A percentile compares a stretch with the other conserved stretches of the same genome.
These are phyloP conservation scores for Pituophis catenifer DNA, from an alignment of 2,113 vertebrate species.

Conservation along the genomic window DNA sequence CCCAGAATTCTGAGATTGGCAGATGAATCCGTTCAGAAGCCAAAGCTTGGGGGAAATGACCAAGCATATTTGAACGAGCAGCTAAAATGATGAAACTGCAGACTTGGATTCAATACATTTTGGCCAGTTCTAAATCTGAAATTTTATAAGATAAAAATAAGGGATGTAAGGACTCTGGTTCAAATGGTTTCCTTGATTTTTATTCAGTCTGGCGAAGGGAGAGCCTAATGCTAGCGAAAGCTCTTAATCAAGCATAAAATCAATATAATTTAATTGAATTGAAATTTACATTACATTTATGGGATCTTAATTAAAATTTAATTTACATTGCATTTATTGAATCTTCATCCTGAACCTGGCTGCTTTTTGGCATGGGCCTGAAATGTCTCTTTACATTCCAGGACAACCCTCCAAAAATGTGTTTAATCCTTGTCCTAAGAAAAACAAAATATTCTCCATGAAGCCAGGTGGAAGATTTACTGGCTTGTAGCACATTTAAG, in stretches of 20 bases:
- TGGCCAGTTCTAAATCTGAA: background rate
- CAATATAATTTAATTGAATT: background rate
- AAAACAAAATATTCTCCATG: background rate
- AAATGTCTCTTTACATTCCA: background rate
- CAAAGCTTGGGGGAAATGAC: background rate
- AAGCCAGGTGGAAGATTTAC: background rate
- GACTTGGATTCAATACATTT: background rate
- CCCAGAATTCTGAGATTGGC: background rate
- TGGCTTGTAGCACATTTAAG: background rate
- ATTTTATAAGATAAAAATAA: background rate
- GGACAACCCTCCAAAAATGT: background rate
- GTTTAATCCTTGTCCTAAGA: background rate
- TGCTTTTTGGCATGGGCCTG: background rate
- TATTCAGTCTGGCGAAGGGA: background rate
- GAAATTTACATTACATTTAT: background rate
- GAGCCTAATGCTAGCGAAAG: background rate
- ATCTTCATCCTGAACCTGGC: background rate
- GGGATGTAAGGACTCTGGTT: background rate
- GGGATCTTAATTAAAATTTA: background rate
- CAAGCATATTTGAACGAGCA: background rate
- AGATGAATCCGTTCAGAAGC: background rate
- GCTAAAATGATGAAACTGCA: background rate
- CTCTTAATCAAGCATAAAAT: background rate
- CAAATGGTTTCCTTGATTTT: background rate
- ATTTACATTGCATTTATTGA: background rate